Conservation (phyloP, 2,888 invertebrate species). For the Lacanobia oleracea region DNA sequence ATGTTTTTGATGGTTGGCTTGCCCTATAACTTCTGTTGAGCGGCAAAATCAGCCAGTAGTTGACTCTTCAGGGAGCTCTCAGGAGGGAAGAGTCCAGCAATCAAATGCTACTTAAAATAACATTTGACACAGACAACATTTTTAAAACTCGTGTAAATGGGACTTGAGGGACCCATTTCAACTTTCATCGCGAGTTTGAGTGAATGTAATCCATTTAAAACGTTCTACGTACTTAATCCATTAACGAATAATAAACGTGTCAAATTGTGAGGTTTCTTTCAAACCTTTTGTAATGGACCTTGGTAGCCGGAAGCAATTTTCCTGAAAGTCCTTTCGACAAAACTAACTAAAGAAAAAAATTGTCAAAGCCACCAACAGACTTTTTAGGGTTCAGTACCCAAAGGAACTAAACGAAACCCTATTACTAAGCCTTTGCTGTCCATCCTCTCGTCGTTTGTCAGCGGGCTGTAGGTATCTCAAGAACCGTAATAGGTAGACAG, state of each 20-base stretch:
- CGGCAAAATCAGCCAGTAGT: neutral
- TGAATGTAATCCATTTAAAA: slow-evolving; percentile 37
- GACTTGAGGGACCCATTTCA: slow-evolving; percentile 3
- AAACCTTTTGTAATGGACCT: neutral
- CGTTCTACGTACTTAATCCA: slow-evolving; percentile 30
- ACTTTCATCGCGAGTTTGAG: slow-evolving; percentile 7
- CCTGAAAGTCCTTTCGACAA: neutral
- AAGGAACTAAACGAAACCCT: no score
- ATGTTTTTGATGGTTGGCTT: no score
- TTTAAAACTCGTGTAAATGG: slow-evolving; percentile 5
- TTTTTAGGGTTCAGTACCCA: neutral
- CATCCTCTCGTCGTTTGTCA: no score
- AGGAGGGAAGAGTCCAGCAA: neutral
- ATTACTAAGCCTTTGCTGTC: no score
- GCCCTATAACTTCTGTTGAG: slow-evolving; percentile 5
- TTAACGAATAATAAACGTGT: slow-evolving; percentile 24
- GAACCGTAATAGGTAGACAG: no score
- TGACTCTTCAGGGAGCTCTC: neutral
- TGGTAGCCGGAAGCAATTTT: slow-evolving; percentile 3
- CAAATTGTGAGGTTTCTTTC: slow-evolving; percentile 5
- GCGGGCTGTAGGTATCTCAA: no score
- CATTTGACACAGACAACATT: slow-evolving; percentile 7
- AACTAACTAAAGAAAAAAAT: neutral
- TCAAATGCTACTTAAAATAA: slow-evolving; percentile 4
- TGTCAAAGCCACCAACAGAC: neutral